Base-by-base conservation (phyloP, 2,797 vertebrate species). In the Dermochelys coriacea region DNA sequence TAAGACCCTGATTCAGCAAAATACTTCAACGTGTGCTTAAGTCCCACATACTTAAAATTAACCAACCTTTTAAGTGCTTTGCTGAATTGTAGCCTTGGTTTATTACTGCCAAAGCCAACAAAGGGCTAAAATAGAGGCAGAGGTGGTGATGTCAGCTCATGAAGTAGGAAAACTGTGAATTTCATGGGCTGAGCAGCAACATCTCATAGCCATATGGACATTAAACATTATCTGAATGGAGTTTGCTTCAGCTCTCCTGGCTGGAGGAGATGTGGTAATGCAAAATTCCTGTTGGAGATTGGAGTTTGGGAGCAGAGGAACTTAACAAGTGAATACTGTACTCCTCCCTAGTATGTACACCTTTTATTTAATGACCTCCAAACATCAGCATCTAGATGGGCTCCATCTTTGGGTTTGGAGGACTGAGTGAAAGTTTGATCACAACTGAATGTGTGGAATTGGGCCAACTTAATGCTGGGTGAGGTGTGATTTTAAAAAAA, bases 261-360 rank as follows among this genome's bases (percentile, higher is more conserved):
- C 37, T 82, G 80, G 51, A 27, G 34, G 84, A 47, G 0, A 0
- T 0, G 0, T 27, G 51, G 1, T 59, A 87, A n/a, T 1, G 31
- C 29, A 34, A 34, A 0, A 0, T 86, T 52, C 41, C 21, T 85
- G 4, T 84, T 47, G 41, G 29, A 31, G 29, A 15, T 61, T 61
- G 51, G 31, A 83, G 18, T 6, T 49, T 82, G 18, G n/a, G 82
- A 31, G 45, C 25, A 37, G 37, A 91, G 34, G 29, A 95, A 50
- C 12, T 80, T 61, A 21, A 16, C 16, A 11, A 29, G 0, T 77
- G 8, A 88, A 84, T 94, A 88, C n/a, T 84, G 5, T 84, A 2
- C 27, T 91, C 75, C 11, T 27, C 27, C n/a, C 47, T 82, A 61
- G 1, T 1, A 79, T 68, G 14, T 51, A 34, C 5, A 80, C 41